Evolutionary conservation across 2,888 invertebrate species (phyloP).

Genomic region (Xylota sylvarum): DNA sequence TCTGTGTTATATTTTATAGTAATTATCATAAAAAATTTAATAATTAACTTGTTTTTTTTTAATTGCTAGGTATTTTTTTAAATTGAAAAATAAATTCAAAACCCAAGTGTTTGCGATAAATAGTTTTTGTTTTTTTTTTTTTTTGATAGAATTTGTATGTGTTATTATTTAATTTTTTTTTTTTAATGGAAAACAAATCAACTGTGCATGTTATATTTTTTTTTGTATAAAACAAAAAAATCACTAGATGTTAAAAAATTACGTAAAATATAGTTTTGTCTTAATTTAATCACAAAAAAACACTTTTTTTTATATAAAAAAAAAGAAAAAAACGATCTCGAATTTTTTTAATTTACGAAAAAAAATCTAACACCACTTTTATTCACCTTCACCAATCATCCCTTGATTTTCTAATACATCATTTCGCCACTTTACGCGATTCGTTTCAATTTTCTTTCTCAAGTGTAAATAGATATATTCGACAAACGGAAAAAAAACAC

Average conservation of each 20-base stretch:
- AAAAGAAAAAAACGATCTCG: constrained; percentile 77
- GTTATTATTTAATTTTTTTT: constrained; percentile 74
- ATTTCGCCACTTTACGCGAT: constrained; percentile 22
- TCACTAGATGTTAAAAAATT: constrained; percentile 71
- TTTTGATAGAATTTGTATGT: constrained; percentile 70
- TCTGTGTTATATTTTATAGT: constrained; percentile 84
- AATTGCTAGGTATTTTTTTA: constrained; percentile 71
- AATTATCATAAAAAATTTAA: constrained; percentile 80
- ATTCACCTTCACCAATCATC: constrained; percentile 40
- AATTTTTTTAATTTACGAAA: constrained; percentile 77
- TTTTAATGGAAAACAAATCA: constrained; percentile 69
- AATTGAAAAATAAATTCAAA: constrained; percentile 68
- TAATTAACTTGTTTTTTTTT: constrained; percentile 67
- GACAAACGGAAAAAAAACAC: too few relatives aligned
- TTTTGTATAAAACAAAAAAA: constrained; percentile 69
- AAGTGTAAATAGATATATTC: constrained; percentile 56
- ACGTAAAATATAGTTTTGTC: constrained; percentile 67
- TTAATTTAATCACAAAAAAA: constrained; percentile 72
- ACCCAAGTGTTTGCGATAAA: constrained; percentile 69
- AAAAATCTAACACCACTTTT: constrained; percentile 46
- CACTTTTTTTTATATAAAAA: constrained; percentile 57
- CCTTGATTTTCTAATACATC: constrained; percentile 32
- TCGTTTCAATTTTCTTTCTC: constrained; percentile 31
- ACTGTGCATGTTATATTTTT: constrained; percentile 68
- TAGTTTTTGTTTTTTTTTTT: constrained; percentile 64